Evolutionary conservation across 2,113 vertebrate species (phyloP).

Genomic region (Scartelaos histophorus): DNA sequence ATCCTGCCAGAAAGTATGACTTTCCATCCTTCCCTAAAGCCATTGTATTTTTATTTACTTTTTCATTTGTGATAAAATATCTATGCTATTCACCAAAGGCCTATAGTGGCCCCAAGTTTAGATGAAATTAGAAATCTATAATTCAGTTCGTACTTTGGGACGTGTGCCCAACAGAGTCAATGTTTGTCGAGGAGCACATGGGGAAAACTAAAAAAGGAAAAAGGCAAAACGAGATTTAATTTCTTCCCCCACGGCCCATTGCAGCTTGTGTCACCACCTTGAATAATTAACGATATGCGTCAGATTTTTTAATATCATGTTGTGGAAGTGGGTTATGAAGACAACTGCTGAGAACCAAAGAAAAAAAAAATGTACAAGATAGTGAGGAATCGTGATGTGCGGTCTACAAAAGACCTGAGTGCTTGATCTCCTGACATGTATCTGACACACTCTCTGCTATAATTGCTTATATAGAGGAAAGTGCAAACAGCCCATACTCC

Average conservation of each 20-base stretch:
- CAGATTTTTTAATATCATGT: conserved; percentile 38
- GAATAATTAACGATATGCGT: conserved; percentile 57
- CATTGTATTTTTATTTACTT: conserved; percentile 77
- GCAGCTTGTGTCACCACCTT: conserved; percentile 53
- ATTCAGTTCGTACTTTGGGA: conserved; percentile 79
- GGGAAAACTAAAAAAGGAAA: conserved; percentile 15
- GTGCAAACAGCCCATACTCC: conserved; percentile 24
- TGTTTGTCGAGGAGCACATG: conserved; percentile 55
- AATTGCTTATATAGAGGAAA: conserved; percentile 61
- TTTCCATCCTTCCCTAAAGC: conserved; percentile 50
- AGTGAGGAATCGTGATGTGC: conserved; percentile 31
- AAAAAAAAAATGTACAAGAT: conserved; percentile 30
- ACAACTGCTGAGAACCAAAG: conserved; percentile 25
- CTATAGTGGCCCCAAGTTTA: conserved; percentile 72
- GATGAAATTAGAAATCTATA: conserved; percentile 84
- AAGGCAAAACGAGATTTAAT: conserved; percentile 47
- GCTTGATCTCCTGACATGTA: conserved; percentile 52
- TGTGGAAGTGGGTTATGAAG: conserved; percentile 25
- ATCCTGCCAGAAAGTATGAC: conserved; percentile 47
- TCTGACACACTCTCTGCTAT: conserved; percentile 63
- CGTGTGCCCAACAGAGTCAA: conserved; percentile 67
- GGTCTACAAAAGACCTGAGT: conserved; percentile 34
- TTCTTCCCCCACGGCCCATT: conserved; percentile 51
- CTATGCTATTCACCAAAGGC: conserved; percentile 76
- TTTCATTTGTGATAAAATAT: conserved; percentile 78